Evolutionary conservation across 2,113 vertebrate species (phyloP).

Genomic region (Anser cygnoides): DNA sequence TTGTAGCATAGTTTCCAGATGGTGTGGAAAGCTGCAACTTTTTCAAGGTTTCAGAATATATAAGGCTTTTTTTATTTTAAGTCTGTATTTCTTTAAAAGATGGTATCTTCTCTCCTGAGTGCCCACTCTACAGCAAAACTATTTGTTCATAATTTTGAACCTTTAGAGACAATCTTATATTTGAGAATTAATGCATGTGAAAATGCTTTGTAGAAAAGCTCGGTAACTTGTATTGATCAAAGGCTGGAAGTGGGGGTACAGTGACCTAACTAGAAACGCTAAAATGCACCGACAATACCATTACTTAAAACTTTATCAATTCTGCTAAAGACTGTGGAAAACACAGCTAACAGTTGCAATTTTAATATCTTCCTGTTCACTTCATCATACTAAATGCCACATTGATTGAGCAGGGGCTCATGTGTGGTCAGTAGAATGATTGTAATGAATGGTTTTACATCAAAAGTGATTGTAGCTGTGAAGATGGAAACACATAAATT

Average conservation of each 20-base stretch:
- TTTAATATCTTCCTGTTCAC: not conserved
- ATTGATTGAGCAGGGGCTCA: not conserved
- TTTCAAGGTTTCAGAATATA: not conserved
- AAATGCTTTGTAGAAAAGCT: not conserved
- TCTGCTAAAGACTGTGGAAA: not conserved
- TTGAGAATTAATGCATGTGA: not conserved
- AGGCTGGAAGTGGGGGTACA: not conserved
- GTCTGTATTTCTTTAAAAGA: not conserved
- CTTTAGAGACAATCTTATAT: not conserved
- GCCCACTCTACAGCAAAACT: not conserved
- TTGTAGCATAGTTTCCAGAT: constrained; percentile 5
- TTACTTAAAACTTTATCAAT: not conserved
- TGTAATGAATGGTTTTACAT: not conserved
- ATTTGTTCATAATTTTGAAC: not conserved
- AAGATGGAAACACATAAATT: not conserved
- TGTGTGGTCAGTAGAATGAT: not conserved
- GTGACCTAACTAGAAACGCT: not conserved
- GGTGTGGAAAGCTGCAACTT: not conserved
- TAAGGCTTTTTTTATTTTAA: not conserved
- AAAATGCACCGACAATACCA: not conserved
- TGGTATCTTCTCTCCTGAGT: not conserved
- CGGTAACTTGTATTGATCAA: not conserved
- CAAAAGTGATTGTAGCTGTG: not conserved
- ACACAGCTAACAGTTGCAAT: not conserved
- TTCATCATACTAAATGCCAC: not conserved